These are phyloP conservation scores for Dolichomitus sp. DNA, from an alignment of 2,888 invertebrate genomes.

Conservation along the genomic window DNA sequence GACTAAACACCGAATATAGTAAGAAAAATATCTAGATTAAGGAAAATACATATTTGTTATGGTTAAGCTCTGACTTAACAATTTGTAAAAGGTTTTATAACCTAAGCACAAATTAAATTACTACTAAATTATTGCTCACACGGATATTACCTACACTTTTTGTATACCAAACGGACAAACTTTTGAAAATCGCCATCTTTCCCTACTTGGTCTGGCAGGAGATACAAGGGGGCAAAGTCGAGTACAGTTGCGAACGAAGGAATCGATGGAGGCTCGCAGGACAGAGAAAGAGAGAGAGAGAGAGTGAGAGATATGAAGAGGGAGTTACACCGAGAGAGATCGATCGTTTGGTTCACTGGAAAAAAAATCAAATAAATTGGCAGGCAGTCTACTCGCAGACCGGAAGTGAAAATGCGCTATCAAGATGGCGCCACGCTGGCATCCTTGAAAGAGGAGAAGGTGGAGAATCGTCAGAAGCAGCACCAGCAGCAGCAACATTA, in stretches of 20 bases:
- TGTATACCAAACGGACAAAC: too few relatives aligned
- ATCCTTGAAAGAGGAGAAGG: conserved; percentile 54
- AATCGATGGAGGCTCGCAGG: conserved; percentile 28
- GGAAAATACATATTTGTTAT: background rate
- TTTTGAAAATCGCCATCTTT: too few relatives aligned
- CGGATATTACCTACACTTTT: too few relatives aligned
- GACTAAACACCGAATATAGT: too few relatives aligned
- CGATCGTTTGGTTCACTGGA: conserved; percentile 11
- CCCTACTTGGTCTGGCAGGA: background rate
- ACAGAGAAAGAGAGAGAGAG: background rate
- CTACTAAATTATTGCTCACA: too few relatives aligned
- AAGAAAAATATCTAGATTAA: background rate
- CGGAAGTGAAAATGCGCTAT: conserved; percentile 56
- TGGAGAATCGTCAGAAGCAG: conserved; percentile 38
- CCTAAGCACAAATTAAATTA: too few relatives aligned
- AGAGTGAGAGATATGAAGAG: background rate
- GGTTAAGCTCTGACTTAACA: too few relatives aligned
- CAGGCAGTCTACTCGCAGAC: conserved; percentile 14
- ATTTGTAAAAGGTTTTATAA: too few relatives aligned
- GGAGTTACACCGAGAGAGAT: background rate
- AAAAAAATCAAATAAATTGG: conserved; percentile 22
- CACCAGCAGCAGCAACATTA: conserved; percentile 14
- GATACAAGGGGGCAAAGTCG: conserved; percentile 1
- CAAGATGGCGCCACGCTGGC: conserved; percentile 60
- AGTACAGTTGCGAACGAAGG: conserved; percentile 11